These are phyloP conservation scores for Apodemia duryi DNA, from an alignment of 2,888 invertebrate species.

Conservation along the genomic window DNA sequence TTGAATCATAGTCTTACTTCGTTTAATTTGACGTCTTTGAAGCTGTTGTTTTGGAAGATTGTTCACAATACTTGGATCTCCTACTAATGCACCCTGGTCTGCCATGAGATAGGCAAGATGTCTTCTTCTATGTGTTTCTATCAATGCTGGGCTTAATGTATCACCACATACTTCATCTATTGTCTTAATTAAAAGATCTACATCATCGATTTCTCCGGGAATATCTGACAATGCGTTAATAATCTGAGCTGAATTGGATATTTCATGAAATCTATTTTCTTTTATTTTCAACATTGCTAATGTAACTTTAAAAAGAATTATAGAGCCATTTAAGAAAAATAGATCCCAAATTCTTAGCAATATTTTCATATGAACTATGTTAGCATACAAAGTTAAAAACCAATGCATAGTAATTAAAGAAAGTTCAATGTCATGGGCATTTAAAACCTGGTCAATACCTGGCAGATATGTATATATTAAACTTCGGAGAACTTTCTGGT, in stretches of 20 bases:
- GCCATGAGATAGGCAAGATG: slow-evolving; percentile 98
- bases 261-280: slow-evolving; percentile 84
- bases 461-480: slow-evolving; percentile 94
- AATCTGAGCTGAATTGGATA: slow-evolving; percentile 98
- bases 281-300: slow-evolving; percentile 95
- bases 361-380: slow-evolving; percentile 97
- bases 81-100: slow-evolving; percentile 95
- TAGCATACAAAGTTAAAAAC: slow-evolving; percentile 98
- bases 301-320: slow-evolving; percentile 95
- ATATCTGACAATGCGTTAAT: slow-evolving; percentile 98
- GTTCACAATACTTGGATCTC: slow-evolving; percentile 92
- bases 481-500: slow-evolving; percentile 96
- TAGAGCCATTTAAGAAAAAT: slow-evolving; percentile 97
- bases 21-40: slow-evolving; percentile 91
- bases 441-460: slow-evolving; percentile 92
- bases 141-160: slow-evolving; percentile 89
- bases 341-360: slow-evolving; percentile 96
- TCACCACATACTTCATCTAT: slow-evolving; percentile 84
- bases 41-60: slow-evolving; percentile 97
- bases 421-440: slow-evolving; percentile 96
- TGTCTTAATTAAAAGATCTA: slow-evolving; percentile 90
- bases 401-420: slow-evolving; percentile 97
- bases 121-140: slow-evolving; percentile 93
- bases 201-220: slow-evolving; percentile 95
- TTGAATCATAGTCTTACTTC: slow-evolving; percentile 94